Conservation (phyloP, 2,797 vertebrate species). For the Tokudaia muenninki region DNA sequence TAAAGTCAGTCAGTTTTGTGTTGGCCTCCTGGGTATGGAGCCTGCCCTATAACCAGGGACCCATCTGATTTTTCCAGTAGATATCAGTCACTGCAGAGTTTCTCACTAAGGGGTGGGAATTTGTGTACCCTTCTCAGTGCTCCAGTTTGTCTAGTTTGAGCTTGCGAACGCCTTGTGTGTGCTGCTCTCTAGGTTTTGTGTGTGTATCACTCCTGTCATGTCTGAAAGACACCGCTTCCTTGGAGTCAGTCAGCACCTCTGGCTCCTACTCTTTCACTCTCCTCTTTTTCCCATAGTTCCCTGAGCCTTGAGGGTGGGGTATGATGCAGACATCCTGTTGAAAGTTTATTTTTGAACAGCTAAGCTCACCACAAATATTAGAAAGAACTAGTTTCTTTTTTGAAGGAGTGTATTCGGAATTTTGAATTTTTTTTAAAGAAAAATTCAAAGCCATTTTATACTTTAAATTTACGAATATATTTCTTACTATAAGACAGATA, state of each 20-base stretch:
- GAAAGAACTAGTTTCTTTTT: not conserved
- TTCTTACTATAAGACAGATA: not conserved
- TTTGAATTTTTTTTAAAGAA: slow-evolving; percentile 40
- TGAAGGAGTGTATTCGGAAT: not conserved
- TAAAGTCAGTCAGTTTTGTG: not conserved
- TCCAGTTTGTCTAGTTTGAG: not conserved
- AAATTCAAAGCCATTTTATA: not conserved
- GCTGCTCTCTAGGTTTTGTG: not conserved
- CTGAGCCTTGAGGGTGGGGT: not conserved
- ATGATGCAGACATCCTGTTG: not conserved
- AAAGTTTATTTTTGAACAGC: slow-evolving; percentile 20
- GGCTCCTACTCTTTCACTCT: not conserved
- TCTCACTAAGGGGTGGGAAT: not conserved
- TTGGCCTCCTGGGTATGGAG: not conserved
- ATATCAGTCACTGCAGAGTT: too few relatives aligned
- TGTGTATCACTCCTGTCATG: not conserved
- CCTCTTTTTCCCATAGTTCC: not conserved
- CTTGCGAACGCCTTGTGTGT: not conserved
- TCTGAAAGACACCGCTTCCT: not conserved
- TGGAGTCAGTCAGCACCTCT: too few relatives aligned
- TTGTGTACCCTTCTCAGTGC: not conserved
- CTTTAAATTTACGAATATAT: not conserved
- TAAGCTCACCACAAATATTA: slow-evolving; percentile 40
- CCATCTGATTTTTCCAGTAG: too few relatives aligned
- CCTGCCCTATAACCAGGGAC: not conserved